Conservation (phyloP, 2,888 invertebrate species). For the Drosophila peninsularis region DNA sequence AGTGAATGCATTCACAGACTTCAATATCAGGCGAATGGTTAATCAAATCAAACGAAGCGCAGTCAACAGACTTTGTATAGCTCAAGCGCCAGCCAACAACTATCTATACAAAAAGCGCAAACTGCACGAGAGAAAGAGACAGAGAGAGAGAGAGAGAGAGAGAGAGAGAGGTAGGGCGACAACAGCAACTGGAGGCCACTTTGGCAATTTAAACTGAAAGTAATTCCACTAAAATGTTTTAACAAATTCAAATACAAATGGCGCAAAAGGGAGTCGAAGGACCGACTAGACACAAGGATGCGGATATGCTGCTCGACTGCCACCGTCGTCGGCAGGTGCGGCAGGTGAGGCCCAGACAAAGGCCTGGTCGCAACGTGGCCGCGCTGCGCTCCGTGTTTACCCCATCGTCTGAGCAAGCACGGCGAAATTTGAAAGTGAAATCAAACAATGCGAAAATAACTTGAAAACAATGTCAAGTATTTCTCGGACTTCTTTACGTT, state of each 20-base stretch:
- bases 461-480: constrained; percentile 69
- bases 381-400: constrained; percentile 26
- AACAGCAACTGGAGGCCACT: constrained; percentile 32
- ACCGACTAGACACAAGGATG: constrained; percentile 14
- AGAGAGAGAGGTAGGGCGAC: not conserved
- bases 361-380: constrained; percentile 12
- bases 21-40: constrained; percentile 7
- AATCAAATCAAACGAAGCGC: constrained; percentile 32
- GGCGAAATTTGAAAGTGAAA: constrained; percentile 72
- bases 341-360: constrained; percentile 46
- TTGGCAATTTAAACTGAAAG: constrained; percentile 73
- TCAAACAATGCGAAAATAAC: constrained; percentile 78
- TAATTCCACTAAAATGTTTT: constrained; percentile 76
- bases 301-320: constrained; percentile 10
- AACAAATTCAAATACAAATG: constrained; percentile 70
- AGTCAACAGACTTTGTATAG: constrained; percentile 10
- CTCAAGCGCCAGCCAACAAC: not conserved
- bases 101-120: constrained; percentile 4
- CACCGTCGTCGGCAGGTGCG: constrained; percentile 9
- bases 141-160: not conserved
- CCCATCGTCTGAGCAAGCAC: constrained; percentile 65
- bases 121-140: not conserved
- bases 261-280: constrained; percentile 4
- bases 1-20: constrained; percentile 9
- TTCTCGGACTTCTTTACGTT: not conserved